Conservation (phyloP, 2,888 invertebrate genomes). For the Perizoma affinitatum region DNA sequence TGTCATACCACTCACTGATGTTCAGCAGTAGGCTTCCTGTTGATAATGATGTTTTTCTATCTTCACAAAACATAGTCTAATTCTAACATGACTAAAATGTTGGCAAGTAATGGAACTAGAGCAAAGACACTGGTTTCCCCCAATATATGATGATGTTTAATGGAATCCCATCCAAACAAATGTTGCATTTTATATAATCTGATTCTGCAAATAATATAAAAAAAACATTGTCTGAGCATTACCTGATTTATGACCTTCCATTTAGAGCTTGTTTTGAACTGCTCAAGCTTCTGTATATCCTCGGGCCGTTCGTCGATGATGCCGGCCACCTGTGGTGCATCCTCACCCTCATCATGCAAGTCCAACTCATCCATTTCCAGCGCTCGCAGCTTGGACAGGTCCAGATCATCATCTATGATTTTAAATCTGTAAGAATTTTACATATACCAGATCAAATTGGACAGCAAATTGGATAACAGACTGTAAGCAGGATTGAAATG, state of each 20-base stretch:
- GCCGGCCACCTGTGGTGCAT: constrained; percentile 95
- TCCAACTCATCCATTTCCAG: constrained; percentile 87
- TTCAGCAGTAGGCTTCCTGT: too few species aligned
- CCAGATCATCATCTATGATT: constrained; percentile 94
- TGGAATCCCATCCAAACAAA: too few species aligned
- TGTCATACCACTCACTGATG: too few species aligned
- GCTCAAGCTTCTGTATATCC: constrained; percentile 79
- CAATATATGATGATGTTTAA: too few species aligned
- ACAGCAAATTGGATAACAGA: neutral
- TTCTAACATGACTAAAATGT: too few species aligned
- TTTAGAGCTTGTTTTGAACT: constrained; percentile 69
- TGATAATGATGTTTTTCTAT: too few species aligned
- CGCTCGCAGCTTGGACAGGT: constrained; percentile 84
- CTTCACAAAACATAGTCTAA: too few species aligned
- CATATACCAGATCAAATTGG: neutral
- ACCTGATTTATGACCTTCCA: constrained; percentile 79
- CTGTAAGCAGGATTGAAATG: neutral
- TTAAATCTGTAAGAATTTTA: constrained; percentile 84
- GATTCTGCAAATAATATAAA: too few species aligned
- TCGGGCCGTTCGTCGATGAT: constrained; percentile 92
- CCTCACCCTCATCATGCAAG: constrained; percentile 89
- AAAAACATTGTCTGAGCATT: too few species aligned
- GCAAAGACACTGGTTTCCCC: too few species aligned
- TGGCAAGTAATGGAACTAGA: too few species aligned
- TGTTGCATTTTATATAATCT: too few species aligned